Evolutionary conservation across 2,888 invertebrate genomes (phyloP), one percentile per base, ranked within the genome.

Genomic region (Candidula unifasciata): DNA sequence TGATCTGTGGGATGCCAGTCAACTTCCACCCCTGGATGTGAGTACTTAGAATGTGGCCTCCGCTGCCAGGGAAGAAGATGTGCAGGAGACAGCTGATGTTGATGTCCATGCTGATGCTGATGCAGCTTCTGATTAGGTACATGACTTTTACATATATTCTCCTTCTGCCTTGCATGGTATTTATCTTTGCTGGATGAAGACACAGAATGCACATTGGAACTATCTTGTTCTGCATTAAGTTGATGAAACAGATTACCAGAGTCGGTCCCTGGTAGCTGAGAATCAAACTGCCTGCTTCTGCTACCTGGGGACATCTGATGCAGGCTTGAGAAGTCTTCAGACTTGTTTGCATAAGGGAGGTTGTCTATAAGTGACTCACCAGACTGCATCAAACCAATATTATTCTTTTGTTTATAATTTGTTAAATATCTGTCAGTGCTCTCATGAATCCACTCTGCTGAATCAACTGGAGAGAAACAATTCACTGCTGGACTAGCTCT

Each of bases 1-100:
- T 85, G 85, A 77, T 77, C 85, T 77, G 78, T 81, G 85, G 85
- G 81, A 77, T 81, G 85, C 81, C 81, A 57, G 35, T 64, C 85
- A 80, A 78, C 81, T 81, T 85, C 81, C 77, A 64, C 57, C 52
- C 76, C 76, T 57, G 27, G n/a, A 35, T 37, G 54, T 37, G 35
- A 74, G 10, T 30, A n/a, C 71, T n/a, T 37, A 24, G 69, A 80
- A 30, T 27, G 27, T 27, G 21, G 24, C 33, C 6, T 6, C 27
- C 10, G 81, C 27, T 71, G 57, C 24, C n/a, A 44, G 16, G n/a
- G n/a, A n/a, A n/a, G n/a, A n/a, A n/a, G n/a, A n/a, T 57, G 73
- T n/a, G 44, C 6, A 10, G 44, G 6, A 10, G 44, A 44, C 13
- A 24, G 79, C n/a, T 73, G 37, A 24, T 71, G 83, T 5, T 52